Base-by-base conservation (phyloP, 2,113 vertebrate genomes). In the Candoia aspera region DNA sequence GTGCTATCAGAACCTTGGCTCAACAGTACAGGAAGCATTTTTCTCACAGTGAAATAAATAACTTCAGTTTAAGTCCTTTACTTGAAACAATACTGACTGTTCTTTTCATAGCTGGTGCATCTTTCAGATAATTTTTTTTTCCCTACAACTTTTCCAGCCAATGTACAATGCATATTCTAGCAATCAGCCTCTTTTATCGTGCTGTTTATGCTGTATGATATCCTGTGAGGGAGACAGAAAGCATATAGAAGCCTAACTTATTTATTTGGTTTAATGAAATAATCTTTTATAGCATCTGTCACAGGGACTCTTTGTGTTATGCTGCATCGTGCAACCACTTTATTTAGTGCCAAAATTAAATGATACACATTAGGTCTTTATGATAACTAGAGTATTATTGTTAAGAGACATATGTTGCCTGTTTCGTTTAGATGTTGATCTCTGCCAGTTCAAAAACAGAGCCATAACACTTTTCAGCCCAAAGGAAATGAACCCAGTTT, bases 271-370 rank as follows among this genome's bases (percentile, higher is more conserved):
- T 79, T 79, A 96, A 96, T 90, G 86, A 91, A 97, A 95, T 96
- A 96, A 96, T 92, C 85, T 93, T 96, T 97, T 95, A 95, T 93
- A 96, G 94, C 93, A 96, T 94, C 93, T 96, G 86, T 95, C 95
- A 94, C 83, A 62, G 59, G 90, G 55, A 86, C 90, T 95, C 15
- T 84, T 94, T 87, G 53, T 92, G 89, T 93, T 87, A 84, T 3
- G 91, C 86, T 93, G 92, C 86, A 68, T 68, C 93, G 93, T 73
- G 94, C 91, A 94, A 94, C 94, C 92, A 93, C 94, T 96, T 96
- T 94, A 92, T 94, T 92, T 92, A 60, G 68, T 93, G 60, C 89
- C 53, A 92, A 96, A 97, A 96, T 96, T 94, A 95, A 96, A 96
- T 94, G 94, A 95, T 94, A 96, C n/a, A 0, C 87, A 94, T 93